Evolutionary conservation across 64 coral and sea anemone genomes (phyloP).

Genomic region (Anthopleura sola): DNA sequence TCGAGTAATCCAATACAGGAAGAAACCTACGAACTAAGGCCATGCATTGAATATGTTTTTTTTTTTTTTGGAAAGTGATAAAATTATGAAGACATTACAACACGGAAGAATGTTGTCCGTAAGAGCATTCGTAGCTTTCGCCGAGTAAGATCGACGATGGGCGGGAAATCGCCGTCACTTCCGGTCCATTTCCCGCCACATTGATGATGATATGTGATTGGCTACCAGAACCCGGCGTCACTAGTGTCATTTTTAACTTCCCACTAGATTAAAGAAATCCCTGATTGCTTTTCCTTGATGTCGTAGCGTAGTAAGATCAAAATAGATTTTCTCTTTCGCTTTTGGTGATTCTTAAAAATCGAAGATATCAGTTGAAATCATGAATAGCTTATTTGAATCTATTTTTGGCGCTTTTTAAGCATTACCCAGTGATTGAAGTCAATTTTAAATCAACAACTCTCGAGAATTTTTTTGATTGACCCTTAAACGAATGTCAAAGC

Average conservation of each 20-base stretch:
- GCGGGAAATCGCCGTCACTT: constrained; percentile 1
- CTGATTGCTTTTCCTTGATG: background rate
- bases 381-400: background rate
- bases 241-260: background rate
- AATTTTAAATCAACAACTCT: background rate
- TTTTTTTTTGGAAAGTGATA: background rate
- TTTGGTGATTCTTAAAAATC: background rate
- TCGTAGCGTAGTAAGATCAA: background rate
- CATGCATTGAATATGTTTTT: background rate
- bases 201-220: background rate
- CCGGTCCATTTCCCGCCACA: constrained; percentile 2
- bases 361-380: background rate
- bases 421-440: background rate
- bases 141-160: background rate
- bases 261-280: background rate
- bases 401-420: background rate
- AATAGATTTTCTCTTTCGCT: background rate
- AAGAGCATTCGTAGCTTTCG: background rate
- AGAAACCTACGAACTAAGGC: background rate
- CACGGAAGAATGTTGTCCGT: background rate
- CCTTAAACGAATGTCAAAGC: background rate
- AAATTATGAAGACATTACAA: background rate
- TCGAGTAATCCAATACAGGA: background rate
- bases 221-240: background rate
- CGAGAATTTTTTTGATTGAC: background rate